A percentile compares a stretch with the other conserved stretches of the same genome.
phyloP scores from a whole-genome alignment of 2,888 invertebrate genomes.

The Spisula solida region DNA sequence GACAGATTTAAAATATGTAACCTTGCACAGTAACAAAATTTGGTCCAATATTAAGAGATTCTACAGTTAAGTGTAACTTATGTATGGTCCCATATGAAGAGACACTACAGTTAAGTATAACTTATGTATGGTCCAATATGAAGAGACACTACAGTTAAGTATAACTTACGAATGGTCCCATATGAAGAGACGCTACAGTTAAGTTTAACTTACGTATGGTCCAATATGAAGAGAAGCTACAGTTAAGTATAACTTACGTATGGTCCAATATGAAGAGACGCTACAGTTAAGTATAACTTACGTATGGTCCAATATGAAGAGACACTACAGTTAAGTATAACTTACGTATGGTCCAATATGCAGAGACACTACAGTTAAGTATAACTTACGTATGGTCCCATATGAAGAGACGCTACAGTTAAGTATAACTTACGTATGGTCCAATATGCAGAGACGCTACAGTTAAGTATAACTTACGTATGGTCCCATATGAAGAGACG shows the following conservation, averaged over 20 bases:
- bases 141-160: too few relatives aligned
- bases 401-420: too few relatives aligned
- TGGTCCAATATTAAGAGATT: not conserved
- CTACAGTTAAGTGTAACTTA: not conserved
- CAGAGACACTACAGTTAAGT: slow-evolving; percentile 87
- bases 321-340: not conserved
- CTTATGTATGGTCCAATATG: not conserved
- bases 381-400: slow-evolving; percentile 76
- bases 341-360: slow-evolving; percentile 73
- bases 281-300: slow-evolving; percentile 87
- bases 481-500: not conserved
- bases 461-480: slow-evolving; percentile 85
- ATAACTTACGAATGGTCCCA: slow-evolving; percentile 61
- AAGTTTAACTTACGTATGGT: slow-evolving; percentile 80
- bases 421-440: slow-evolving; percentile 42
- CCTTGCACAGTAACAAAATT: not conserved
- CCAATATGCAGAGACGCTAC: slow-evolving; percentile 85
- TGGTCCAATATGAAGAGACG: slow-evolving; percentile 80
- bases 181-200: slow-evolving; percentile 87
- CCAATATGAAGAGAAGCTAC: too few relatives aligned
- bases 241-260: slow-evolving; percentile 29
- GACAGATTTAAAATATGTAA: too few relatives aligned
- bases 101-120: slow-evolving; percentile 88
- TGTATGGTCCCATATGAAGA: slow-evolving; percentile 75
- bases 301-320: not conserved